Evolutionary conservation across 2,888 invertebrate species (phyloP), one percentile per base, ranked within the genome.

Genomic region (Dysmachus trigonus): DNA sequence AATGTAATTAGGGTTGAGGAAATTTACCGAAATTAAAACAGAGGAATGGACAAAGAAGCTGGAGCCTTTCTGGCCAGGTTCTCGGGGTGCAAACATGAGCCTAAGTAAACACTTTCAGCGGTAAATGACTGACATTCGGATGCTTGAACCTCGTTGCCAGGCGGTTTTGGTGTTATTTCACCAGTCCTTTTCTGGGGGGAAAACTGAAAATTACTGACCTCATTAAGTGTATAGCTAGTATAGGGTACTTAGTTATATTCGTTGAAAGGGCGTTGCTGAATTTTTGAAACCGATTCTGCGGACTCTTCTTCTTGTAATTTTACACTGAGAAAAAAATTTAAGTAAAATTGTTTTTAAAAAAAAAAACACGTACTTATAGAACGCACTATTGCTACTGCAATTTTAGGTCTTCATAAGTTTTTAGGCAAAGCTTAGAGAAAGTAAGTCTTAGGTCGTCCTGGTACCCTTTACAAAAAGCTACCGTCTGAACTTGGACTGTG

Each of bases 1-100:
- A 41, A 47, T 77, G 41, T 77, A 77, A 77, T 77, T 77, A 77
- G 47, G 77, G 38, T 47, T 41, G 77, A 77, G 22, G 77, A 76
- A 77, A 77, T 41, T 77, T 77, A 27, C 27, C 47, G 77, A 77
- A 77, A 77, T 77, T 77, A 77, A 76, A 76, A 33, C 35, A 76
- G 35, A 74, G 76, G 76, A 77, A 77, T 77, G 47, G 77, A 77
- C 62, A 62, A 62, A 62, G 62, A 62, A 62, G 4, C 22, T 62
- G 3, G 62, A 10, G 22, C 2, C 10, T 10, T 22, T 62, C 62
- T 22, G 8, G 10, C 10, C 22, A 1, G 8, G 10, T 51, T n/a
- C 10, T 4, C 1, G 18, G 41, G 62, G 62, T 62, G 62, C 27
- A 47, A 77, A 77, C 27, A 77, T 30, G 47, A 77, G n/a, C 77